Base-by-base conservation (phyloP, 1,140 invertebrate genomes). In the Thaumatotibia leucotreta region DNA sequence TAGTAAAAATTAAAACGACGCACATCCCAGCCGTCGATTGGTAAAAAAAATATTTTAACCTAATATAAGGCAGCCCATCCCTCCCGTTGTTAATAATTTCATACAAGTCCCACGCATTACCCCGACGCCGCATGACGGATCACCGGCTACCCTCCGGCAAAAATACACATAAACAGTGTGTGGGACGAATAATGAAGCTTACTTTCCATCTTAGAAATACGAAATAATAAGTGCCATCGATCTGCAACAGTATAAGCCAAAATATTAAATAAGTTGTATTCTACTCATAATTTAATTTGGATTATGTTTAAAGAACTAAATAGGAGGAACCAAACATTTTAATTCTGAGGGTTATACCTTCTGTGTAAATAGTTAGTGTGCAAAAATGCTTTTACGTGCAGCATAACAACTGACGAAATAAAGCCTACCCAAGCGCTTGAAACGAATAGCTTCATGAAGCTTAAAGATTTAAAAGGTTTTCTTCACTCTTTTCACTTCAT, bases 61-160 rank as follows among this genome's bases (percentile, higher is more conserved):
- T 27, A 29, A 65, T 32, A 52, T 52, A 49, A 50, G 63, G 9
- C 45, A 24, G 27, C 8, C 62, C 66, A 5, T 63, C 45, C 29
- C 65, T 39, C 11, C 20, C 61, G 54, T 52, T 62, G 67, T 69
- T 75, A 75, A 73, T 75, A 75, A 73, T 70, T 74, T 61, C 66
- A 64, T 67, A 67, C 52, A 67, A 66, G 74, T 24, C 63, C 17
- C 35, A 29, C 62, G 71, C 74, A 76, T 76, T 73, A 76, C 20
- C 33, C 49, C 66, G 73, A 75, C 73, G 72, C 68, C 52, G 10
- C 20, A 61, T 75, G 74, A 75, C 70, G 64, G 74, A 75, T 75
- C 70, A 65, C 70, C 68, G 31, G 39, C 22, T 29, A 45, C 39
- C 39, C 39, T 45, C 35, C 39, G 39, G 17, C 39, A 45, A 45